These are phyloP conservation scores for Cyrtonyx montezumae DNA, from an alignment of 2,113 vertebrate genomes.

Conservation along the genomic window DNA sequence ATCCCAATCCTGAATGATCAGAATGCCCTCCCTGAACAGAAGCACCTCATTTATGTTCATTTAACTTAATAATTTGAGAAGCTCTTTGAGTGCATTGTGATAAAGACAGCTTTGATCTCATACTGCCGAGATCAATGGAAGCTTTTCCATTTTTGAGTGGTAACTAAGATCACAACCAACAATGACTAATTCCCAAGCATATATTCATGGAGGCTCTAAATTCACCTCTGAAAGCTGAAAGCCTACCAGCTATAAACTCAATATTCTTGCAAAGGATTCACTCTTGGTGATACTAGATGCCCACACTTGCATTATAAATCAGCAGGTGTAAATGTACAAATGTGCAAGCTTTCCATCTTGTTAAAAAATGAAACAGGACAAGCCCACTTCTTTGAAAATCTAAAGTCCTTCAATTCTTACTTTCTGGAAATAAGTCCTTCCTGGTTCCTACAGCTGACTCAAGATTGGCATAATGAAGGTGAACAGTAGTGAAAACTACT, in stretches of 20 bases:
- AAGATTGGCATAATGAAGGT: neutral
- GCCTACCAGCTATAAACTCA: neutral
- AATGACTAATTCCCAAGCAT: neutral
- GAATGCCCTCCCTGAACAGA: neutral
- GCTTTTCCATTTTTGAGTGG: neutral
- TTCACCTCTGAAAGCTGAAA: neutral
- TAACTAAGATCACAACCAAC: neutral
- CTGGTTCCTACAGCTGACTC: neutral
- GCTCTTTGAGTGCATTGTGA: neutral
- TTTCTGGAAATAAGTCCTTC: neutral
- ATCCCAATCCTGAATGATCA: neutral
- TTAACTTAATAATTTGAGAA: neutral
- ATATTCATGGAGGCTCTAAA: neutral
- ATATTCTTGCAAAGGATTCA: neutral
- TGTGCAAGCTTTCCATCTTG: neutral
- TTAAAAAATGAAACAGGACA: neutral
- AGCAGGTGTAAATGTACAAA: neutral
- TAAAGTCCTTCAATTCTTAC: neutral
- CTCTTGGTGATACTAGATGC: neutral
- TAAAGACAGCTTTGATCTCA: neutral
- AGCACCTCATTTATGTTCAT: accelerated
- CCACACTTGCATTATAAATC: neutral
- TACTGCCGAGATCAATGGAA: neutral
- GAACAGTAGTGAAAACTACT: neutral
- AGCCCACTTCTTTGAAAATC: neutral